Conservation (phyloP, 1,140 invertebrate genomes). For the Drosophila kurseongensis region DNA sequence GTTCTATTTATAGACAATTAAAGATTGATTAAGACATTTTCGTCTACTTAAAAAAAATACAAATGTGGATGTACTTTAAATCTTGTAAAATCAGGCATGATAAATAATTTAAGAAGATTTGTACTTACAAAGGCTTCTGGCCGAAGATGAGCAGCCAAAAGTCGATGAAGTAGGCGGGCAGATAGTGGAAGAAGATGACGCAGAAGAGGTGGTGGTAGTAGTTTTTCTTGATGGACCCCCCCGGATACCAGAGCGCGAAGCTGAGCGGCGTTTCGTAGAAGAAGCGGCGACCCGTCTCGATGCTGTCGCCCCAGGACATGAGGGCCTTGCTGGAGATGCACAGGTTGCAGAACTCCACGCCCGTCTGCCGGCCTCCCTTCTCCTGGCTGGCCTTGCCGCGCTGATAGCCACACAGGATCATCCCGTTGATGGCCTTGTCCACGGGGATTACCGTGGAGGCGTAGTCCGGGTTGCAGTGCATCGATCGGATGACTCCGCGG, state of each 20-base stretch:
- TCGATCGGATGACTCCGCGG: conserved; percentile 91
- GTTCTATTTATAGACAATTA: too few relatives aligned
- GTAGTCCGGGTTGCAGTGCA: conserved; percentile 88
- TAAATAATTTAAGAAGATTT: too few relatives aligned
- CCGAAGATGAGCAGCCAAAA: conserved; percentile 88
- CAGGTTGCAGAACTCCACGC: conserved; percentile 86
- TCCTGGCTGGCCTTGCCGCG: conserved; percentile 84
- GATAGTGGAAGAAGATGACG: conserved; percentile 90
- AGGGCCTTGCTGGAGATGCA: conserved; percentile 87
- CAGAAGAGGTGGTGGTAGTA: conserved; percentile 88
- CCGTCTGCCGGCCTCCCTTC: conserved; percentile 41
- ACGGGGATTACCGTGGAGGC: conserved; percentile 92
- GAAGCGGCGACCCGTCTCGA: conserved; percentile 88
- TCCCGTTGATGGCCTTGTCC: conserved; percentile 91
- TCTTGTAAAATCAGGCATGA: too few relatives aligned
- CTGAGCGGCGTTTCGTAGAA: conserved; percentile 88
- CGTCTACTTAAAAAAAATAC: too few relatives aligned
- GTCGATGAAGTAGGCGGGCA: conserved; percentile 93
- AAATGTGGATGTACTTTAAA: too few relatives aligned
- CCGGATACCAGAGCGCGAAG: conserved; percentile 92
- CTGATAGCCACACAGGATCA: conserved; percentile 90
- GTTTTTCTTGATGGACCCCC: conserved; percentile 89
- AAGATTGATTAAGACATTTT: too few relatives aligned
- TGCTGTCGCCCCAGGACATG: conserved; percentile 91
- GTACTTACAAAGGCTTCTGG: conserved; percentile 91